Conservation (phyloP, 1,140 invertebrate species). For the Alviniconcha marisindica region DNA sequence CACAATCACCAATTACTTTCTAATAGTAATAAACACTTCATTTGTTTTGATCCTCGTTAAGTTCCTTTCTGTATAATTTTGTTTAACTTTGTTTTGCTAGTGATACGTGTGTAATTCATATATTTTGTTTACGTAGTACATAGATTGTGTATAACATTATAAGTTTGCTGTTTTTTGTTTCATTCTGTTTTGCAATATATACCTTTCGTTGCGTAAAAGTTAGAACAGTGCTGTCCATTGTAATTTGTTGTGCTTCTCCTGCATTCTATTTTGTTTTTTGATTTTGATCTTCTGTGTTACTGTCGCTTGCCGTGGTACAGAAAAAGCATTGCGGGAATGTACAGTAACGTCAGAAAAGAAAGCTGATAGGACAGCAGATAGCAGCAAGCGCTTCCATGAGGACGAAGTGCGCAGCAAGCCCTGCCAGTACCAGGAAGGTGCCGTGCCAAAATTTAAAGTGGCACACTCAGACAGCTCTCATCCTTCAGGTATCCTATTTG, state of each 20-base stretch:
- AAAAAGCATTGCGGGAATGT: background rate
- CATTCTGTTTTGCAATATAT: too few species aligned
- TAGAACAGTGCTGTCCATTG: background rate
- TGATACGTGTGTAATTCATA: too few species aligned
- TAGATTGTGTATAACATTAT: too few species aligned
- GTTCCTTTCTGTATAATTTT: too few species aligned
- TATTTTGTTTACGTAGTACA: too few species aligned
- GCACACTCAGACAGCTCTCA: background rate
- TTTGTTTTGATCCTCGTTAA: too few species aligned
- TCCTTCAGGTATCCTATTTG: background rate
- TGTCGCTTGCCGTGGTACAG: conserved; percentile 7
- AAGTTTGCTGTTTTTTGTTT: too few species aligned
- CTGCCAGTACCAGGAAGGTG: background rate
- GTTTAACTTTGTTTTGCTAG: too few species aligned
- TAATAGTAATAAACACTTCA: too few species aligned
- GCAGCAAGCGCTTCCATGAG: background rate
- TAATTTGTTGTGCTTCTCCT: background rate
- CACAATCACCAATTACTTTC: too few species aligned
- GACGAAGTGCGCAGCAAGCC: background rate
- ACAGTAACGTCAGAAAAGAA: background rate
- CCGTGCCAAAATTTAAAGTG: background rate
- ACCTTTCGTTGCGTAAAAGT: too few species aligned
- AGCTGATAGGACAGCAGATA: too few species aligned
- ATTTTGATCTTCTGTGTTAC: background rate
- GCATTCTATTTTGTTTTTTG: background rate